phyloP scores from a whole-genome alignment of 2,113 vertebrate species.

The Amia ocellicauda region DNA sequence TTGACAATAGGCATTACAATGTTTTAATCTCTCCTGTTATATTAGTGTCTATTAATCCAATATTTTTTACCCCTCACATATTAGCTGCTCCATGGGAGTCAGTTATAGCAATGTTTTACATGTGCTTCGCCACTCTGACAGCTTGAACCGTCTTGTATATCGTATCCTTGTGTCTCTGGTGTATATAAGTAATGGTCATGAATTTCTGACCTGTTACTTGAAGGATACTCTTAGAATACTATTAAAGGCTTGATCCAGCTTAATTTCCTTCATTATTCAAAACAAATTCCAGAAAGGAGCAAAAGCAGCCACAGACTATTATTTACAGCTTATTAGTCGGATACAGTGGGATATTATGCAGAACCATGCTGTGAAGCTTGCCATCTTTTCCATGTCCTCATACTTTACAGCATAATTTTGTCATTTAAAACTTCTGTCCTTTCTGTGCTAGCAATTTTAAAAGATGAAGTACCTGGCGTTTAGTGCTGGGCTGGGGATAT shows the following conservation, averaged over 20 bases:
- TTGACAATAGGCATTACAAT: not conserved
- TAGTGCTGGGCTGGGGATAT: constrained; percentile 39
- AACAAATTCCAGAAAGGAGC: constrained; percentile 30
- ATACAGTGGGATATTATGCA: constrained; percentile 50
- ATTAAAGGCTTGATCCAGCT: constrained; percentile 35
- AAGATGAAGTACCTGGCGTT: constrained; percentile 37
- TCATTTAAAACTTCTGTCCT: constrained; percentile 39
- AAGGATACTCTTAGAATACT: constrained; percentile 28
- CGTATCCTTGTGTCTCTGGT: not conserved
- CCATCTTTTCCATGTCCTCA: constrained; percentile 40
- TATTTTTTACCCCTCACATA: not conserved
- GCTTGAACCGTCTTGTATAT: not conserved
- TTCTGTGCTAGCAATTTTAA: constrained; percentile 47
- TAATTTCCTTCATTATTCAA: constrained; percentile 53
- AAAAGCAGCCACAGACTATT: constrained; percentile 36
- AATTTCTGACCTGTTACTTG: constrained; percentile 18
- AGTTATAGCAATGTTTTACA: not conserved
- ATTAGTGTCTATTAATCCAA: constrained; percentile 7
- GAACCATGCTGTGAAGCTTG: constrained; percentile 40
- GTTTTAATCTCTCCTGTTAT: not conserved
- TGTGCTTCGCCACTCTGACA: not conserved
- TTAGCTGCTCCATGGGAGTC: not conserved
- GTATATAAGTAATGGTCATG: constrained; percentile 2
- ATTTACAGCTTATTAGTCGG: constrained; percentile 66
- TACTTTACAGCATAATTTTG: constrained; percentile 47